phyloP scores from a whole-genome alignment of 2,113 vertebrate species.

The Gallinago jamesoni region DNA sequence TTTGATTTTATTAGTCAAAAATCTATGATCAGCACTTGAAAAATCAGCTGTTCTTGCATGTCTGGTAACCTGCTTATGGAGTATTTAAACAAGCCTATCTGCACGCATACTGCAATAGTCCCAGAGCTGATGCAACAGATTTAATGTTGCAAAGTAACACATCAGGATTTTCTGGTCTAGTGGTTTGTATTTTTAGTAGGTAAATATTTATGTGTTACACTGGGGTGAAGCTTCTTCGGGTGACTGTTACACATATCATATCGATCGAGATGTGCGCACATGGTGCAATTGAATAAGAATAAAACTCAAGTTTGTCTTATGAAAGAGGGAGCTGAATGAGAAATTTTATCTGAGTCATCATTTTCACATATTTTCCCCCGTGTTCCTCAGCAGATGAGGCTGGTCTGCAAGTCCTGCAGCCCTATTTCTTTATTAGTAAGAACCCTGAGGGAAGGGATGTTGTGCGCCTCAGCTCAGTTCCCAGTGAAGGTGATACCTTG shows the following conservation, averaged over 20 bases:
- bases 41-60: background rate
- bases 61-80: background rate
- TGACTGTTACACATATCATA: background rate
- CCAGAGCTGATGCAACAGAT: background rate
- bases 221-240: background rate
- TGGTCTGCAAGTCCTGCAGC: background rate
- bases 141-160: background rate
- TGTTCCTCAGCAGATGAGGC: background rate
- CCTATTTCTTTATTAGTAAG: background rate
- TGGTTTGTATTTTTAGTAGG: background rate
- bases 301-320: background rate
- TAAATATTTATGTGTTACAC: background rate
- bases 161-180: background rate
- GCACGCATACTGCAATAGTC: background rate
- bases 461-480: background rate
- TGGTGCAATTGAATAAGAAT: background rate
- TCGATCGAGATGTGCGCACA: background rate
- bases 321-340: background rate
- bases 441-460: background rate
- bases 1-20: constrained; percentile 1
- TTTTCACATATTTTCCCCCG: background rate
- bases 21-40: background rate
- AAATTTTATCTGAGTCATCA: background rate
- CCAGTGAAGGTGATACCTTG: background rate
- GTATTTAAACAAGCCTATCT: background rate